Conservation (phyloP, 2,888 invertebrate species). For the Idaea dimidiata region DNA sequence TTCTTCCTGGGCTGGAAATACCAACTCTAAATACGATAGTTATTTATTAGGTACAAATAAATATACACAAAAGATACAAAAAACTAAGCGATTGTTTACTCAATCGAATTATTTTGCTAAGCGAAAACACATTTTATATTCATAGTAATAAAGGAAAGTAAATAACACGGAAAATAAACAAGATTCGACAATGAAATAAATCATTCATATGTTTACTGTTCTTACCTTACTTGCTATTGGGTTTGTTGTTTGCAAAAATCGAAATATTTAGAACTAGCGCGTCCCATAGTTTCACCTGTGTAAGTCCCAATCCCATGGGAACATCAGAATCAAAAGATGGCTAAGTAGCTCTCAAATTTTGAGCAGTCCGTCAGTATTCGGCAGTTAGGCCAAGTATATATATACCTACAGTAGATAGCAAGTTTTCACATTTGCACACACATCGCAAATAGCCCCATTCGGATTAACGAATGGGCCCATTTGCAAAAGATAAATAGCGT, state of each 20-base stretch:
- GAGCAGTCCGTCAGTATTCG: too few species aligned
- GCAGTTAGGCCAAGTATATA: too few species aligned
- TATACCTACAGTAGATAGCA: too few species aligned
- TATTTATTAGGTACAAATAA: background rate
- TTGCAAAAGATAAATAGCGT: too few species aligned
- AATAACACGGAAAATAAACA: background rate
- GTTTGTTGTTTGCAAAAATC: background rate
- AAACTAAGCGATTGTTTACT: background rate
- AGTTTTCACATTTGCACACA: too few species aligned
- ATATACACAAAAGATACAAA: background rate
- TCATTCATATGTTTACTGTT: background rate
- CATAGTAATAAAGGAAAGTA: background rate
- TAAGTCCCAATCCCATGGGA: too few species aligned
- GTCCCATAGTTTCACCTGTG: too few species aligned
- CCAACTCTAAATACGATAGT: background rate
- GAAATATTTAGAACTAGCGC: too few species aligned
- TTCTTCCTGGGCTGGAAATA: background rate
- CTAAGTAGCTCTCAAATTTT: too few species aligned
- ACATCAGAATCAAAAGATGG: too few species aligned
- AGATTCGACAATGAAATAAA: background rate
- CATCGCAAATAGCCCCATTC: too few species aligned
- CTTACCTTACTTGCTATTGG: background rate
- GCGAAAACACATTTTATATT: background rate
- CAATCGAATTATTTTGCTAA: background rate
- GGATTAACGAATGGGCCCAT: too few species aligned